These are phyloP conservation scores for Hystrix cristata DNA, from an alignment of 2,113 vertebrate genomes.

Conservation along the genomic window DNA sequence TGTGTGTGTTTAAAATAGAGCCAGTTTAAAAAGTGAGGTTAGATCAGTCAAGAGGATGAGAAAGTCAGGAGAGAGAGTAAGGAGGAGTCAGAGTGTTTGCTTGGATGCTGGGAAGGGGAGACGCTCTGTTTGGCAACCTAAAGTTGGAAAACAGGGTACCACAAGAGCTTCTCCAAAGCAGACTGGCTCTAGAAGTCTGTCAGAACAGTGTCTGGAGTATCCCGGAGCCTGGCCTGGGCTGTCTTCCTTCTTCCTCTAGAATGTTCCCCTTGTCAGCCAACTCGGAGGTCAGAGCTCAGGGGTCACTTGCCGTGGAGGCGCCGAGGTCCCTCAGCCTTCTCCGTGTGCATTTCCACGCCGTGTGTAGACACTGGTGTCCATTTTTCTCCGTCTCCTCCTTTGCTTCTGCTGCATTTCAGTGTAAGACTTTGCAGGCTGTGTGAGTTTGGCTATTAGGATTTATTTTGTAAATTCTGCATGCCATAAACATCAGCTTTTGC, in stretches of 20 bases:
- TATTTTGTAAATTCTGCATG: neutral
- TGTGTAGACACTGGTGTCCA: neutral
- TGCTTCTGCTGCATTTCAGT: neutral
- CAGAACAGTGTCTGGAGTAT: conserved; percentile 27
- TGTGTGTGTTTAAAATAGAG: neutral
- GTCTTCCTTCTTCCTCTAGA: conserved; percentile 36
- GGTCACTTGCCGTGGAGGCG: neutral
- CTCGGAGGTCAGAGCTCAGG: neutral
- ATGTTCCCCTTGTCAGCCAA: conserved; percentile 61
- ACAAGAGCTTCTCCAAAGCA: conserved; percentile 39
- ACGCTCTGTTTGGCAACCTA: neutral
- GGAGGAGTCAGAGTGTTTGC: neutral
- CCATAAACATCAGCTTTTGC: neutral
- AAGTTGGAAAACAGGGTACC: neutral
- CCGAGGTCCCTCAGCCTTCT: neutral
- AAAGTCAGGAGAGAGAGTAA: neutral
- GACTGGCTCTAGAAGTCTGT: conserved; percentile 59
- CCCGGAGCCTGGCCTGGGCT: neutral
- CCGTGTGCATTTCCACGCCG: too few relatives aligned
- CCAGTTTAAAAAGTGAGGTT: neutral
- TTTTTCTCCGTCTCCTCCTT: neutral
- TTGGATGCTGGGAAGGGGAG: neutral
- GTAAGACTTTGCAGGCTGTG: neutral
- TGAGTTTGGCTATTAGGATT: neutral
- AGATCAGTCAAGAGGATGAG: neutral